A percentile compares a stretch with the other conserved stretches of the same genome.
These are phyloP conservation scores for Menidia menidia DNA, from an alignment of 2,797 vertebrate genomes.

Conservation along the genomic window DNA sequence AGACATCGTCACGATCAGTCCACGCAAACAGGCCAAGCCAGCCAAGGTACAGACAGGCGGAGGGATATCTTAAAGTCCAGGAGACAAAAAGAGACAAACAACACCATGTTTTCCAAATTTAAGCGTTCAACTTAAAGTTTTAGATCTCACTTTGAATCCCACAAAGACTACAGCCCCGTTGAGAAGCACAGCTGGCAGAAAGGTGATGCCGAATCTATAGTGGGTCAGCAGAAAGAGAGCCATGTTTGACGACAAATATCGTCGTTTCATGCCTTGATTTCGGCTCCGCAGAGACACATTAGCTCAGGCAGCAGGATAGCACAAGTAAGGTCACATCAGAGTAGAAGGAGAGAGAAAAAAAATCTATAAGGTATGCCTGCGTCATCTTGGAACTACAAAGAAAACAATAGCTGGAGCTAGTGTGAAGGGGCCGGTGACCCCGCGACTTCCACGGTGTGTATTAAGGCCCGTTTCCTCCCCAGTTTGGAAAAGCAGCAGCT, in stretches of 20 bases:
- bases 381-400: slow-evolving; percentile 19
- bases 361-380: slow-evolving; percentile 9
- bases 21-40: slow-evolving; percentile 10
- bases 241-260: slow-evolving; percentile 22
- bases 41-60: slow-evolving; percentile 44
- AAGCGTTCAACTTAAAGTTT: slow-evolving; percentile 13
- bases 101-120: slow-evolving; percentile 8
- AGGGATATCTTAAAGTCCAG: slow-evolving; percentile 49
- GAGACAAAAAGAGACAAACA: slow-evolving; percentile 61
- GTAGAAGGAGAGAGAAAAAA: background rate
- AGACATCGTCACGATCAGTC: slow-evolving; percentile 30
- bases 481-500: slow-evolving; percentile 3
- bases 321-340: background rate
- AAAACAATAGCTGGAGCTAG: slow-evolving; percentile 41
- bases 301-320: background rate
- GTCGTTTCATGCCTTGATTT: slow-evolving; percentile 16
- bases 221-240: slow-evolving; percentile 25
- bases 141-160: background rate
- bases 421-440: slow-evolving; percentile 37
- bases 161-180: background rate
- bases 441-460: slow-evolving; percentile 26
- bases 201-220: slow-evolving; percentile 49
- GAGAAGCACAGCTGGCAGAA: slow-evolving; percentile 24
- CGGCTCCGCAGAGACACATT: slow-evolving; percentile 1
- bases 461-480: slow-evolving; percentile 19